Evolutionary conservation across 2,888 invertebrate species (phyloP).

Genomic region (Sipha maydis): DNA sequence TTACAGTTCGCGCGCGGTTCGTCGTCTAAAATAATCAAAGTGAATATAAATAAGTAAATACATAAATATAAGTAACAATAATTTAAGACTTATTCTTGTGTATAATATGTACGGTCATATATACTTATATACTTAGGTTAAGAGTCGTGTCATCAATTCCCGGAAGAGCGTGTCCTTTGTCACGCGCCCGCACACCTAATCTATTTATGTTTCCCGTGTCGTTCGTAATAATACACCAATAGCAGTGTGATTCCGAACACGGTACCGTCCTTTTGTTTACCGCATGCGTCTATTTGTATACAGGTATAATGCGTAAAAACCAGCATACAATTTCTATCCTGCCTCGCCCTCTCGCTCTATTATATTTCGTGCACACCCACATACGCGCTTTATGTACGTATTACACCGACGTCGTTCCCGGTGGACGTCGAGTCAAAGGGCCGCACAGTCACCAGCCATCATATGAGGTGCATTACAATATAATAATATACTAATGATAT

Average conservation of each 20-base stretch:
- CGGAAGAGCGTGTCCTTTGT: slow-evolving; percentile 19
- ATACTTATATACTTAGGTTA: not conserved
- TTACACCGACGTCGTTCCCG: not conserved
- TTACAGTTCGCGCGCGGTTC: too few relatives aligned
- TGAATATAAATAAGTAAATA: too few relatives aligned
- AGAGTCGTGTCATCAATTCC: not conserved
- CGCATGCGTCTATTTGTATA: not conserved
- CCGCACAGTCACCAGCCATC: not conserved
- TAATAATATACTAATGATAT: not conserved
- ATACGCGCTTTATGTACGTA: not conserved
- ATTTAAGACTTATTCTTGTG: not conserved
- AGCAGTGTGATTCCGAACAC: not conserved
- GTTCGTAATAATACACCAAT: not conserved
- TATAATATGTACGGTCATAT: not conserved
- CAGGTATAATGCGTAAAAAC: not conserved
- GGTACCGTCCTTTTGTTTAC: slow-evolving; percentile 7
- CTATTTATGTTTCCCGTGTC: not conserved
- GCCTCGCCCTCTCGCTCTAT: not conserved
- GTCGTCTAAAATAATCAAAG: too few relatives aligned
- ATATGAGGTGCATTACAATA: not conserved
- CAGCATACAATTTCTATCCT: not conserved
- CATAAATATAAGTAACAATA: too few relatives aligned
- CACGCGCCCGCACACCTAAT: not conserved
- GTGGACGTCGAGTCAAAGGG: not conserved
- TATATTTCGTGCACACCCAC: not conserved